A percentile compares a stretch with the other conserved stretches of the same genome.
Conservation (phyloP, 2,888 invertebrate species). For the Willowsia nigromaculata region DNA sequence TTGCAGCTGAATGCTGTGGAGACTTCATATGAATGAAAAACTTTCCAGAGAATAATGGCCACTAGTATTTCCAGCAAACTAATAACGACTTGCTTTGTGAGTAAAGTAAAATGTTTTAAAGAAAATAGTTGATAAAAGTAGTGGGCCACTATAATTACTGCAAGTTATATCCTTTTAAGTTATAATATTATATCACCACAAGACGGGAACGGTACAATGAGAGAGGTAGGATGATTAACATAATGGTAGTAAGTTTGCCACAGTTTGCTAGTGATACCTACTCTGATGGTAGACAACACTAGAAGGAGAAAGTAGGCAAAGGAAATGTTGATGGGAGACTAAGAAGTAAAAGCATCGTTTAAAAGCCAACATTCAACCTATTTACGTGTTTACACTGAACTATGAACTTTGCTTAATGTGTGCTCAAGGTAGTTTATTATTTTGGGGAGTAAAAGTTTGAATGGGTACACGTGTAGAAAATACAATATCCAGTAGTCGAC, state of each 20-base stretch:
- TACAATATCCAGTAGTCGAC: no score
- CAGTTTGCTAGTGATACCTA: neutral
- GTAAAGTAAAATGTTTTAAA: neutral
- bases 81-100: neutral
- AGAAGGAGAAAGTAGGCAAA: no score
- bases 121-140: neutral
- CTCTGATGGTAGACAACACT: no score
- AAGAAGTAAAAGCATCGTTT: no score
- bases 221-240: slow-evolving; percentile 14
- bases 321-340: no score
- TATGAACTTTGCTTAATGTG: no score
- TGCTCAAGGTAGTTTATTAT: no score
- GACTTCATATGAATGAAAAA: neutral
- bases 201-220: neutral
- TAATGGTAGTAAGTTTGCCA: neutral
- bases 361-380: no score
- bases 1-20: neutral
- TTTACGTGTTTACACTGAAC: no score
- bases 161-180: neutral
- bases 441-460: no score
- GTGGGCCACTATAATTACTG: neutral
- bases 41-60: neutral
- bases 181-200: neutral
- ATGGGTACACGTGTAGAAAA: no score
- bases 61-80: neutral